phyloP scores from a whole-genome alignment of 1,140 invertebrate genomes.

The Calephelis nemesis region DNA sequence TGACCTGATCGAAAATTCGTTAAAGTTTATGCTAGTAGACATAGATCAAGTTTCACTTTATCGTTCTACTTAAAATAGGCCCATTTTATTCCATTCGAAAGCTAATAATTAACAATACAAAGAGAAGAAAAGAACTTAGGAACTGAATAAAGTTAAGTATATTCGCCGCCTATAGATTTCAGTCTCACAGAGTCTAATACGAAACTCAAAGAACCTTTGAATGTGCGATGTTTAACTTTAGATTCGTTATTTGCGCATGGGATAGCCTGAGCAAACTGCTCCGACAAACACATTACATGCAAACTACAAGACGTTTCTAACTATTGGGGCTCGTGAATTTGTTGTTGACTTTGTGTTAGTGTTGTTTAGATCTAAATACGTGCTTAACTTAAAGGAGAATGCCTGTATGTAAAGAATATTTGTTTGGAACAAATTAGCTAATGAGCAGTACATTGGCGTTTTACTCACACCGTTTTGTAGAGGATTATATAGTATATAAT shows the following conservation, averaged over 20 bases:
- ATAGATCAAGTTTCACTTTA: too few relatives aligned
- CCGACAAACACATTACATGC: slow-evolving; percentile 12
- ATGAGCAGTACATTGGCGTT: too few relatives aligned
- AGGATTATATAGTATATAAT: too few relatives aligned
- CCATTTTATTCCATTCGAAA: too few relatives aligned
- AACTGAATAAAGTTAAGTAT: not conserved
- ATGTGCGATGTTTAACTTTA: slow-evolving; percentile 15
- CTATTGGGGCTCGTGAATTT: slow-evolving; percentile 11
- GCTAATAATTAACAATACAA: too few relatives aligned
- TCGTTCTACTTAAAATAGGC: too few relatives aligned
- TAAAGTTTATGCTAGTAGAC: too few relatives aligned
- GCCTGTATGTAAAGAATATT: too few relatives aligned
- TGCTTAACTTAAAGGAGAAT: not conserved
- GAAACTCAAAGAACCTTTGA: slow-evolving; percentile 17
- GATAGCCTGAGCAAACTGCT: slow-evolving; percentile 11
- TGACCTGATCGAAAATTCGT: too few relatives aligned
- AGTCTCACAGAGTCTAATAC: slow-evolving; percentile 7
- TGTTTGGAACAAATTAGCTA: too few relatives aligned
- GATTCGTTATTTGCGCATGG: slow-evolving; percentile 10
- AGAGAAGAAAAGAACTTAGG: too few relatives aligned
- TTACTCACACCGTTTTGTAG: too few relatives aligned
- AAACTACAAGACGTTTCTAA: slow-evolving; percentile 17
- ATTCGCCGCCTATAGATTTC: not conserved
- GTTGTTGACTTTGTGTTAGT: slow-evolving; percentile 12
- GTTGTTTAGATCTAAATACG: slow-evolving; percentile 14